phyloP scores from a whole-genome alignment of 1,140 invertebrate species.

The Tigriopus japonicus region DNA sequence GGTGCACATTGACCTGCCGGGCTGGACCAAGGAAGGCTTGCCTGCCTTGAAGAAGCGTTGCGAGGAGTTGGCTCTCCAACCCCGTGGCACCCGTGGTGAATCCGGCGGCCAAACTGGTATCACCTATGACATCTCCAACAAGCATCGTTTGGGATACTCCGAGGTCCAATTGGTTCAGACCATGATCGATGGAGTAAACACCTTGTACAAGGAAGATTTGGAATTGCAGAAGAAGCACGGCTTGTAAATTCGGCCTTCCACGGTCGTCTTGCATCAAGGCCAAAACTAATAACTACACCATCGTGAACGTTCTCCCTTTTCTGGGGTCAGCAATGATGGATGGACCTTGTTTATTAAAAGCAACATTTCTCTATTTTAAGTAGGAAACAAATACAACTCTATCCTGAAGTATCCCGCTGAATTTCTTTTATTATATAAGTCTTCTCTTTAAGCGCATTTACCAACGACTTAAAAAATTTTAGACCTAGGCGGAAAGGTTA shows the following conservation, averaged over 20 bases:
- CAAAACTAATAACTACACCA: no score
- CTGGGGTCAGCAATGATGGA: no score
- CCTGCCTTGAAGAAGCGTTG: slow-evolving; percentile 7
- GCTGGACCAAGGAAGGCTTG: slow-evolving; percentile 16
- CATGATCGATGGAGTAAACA: slow-evolving; percentile 16
- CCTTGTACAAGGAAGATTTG: slow-evolving; percentile 13
- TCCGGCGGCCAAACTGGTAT: slow-evolving; percentile 16
- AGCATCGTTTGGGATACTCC: slow-evolving; percentile 16
- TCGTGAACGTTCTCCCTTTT: no score
- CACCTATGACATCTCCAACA: slow-evolving; percentile 17
- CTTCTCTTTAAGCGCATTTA: no score
- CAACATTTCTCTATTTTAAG: no score
- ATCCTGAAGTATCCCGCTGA: no score
- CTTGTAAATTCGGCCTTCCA: background rate
- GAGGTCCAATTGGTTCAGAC: slow-evolving; percentile 15
- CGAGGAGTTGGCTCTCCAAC: slow-evolving; percentile 15
- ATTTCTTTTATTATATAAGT: no score
- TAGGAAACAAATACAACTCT: no score
- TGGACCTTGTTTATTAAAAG: no score
- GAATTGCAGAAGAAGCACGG: slow-evolving; percentile 12
- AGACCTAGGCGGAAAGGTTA: no score
- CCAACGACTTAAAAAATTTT: no score
- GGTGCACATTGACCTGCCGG: slow-evolving; percentile 15
- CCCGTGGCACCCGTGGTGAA: slow-evolving; percentile 15
- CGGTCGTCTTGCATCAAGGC: no score